phyloP scores from a whole-genome alignment of 2,113 vertebrate species.

The Urocitellus parryii region DNA sequence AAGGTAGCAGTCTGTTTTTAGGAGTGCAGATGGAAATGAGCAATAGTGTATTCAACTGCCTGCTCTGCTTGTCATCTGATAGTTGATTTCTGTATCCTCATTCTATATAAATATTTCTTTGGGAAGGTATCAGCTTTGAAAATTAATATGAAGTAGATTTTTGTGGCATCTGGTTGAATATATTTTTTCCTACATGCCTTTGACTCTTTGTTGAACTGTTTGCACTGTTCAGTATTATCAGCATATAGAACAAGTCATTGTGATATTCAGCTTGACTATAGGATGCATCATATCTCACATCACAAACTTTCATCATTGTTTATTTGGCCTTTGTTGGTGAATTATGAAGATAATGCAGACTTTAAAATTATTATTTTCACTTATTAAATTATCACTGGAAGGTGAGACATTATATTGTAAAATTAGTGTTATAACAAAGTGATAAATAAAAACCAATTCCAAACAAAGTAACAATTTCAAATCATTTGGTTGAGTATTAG shows the following conservation, averaged over 20 bases:
- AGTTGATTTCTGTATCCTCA: neutral
- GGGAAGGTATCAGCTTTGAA: conserved; percentile 10
- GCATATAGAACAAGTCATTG: neutral
- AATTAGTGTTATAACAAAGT: conserved; percentile 27
- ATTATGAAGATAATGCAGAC: conserved; percentile 26
- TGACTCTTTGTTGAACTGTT: conserved; percentile 6
- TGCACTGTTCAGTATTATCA: neutral
- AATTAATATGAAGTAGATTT: conserved; percentile 27
- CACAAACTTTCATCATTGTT: neutral
- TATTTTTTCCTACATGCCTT: neutral
- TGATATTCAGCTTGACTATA: neutral
- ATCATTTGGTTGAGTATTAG: neutral
- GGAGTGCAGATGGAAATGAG: neutral
- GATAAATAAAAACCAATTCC: neutral
- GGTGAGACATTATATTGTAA: neutral
- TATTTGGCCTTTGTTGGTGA: conserved; percentile 24
- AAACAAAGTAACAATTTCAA: neutral
- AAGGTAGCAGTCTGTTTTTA: neutral
- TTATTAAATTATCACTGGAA: conserved; percentile 37
- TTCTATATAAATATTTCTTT: conserved; percentile 16
- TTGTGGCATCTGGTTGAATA: neutral
- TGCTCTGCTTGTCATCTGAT: neutral
- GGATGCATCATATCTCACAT: neutral
- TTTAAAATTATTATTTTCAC: conserved; percentile 46
- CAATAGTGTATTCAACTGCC: neutral